These are phyloP conservation scores for Erynnis tages DNA, from an alignment of 2,888 invertebrate species.

Conservation along the genomic window DNA sequence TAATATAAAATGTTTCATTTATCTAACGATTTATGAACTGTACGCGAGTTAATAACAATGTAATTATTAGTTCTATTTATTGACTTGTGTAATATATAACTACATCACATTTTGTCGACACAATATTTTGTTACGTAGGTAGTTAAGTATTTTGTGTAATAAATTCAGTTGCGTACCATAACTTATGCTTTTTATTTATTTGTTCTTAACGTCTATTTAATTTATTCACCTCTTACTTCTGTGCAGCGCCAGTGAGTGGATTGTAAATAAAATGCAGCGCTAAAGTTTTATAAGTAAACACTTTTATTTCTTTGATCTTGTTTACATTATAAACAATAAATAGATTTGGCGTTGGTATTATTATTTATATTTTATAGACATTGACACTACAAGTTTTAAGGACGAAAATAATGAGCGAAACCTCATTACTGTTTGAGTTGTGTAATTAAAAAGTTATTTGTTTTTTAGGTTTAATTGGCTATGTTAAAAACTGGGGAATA, in stretches of 20 bases:
- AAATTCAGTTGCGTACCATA: constrained; percentile 3
- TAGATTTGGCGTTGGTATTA: constrained; percentile 50
- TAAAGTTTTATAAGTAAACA: constrained; percentile 15
- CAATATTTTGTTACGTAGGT: constrained; percentile 30
- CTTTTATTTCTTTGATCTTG: constrained; percentile 10
- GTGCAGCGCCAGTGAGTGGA: no score
- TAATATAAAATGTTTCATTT: no score
- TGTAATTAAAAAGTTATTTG: no score
- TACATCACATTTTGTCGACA: constrained; percentile 34
- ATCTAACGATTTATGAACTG: background rate
- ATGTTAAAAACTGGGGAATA: no score
- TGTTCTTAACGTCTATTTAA: no score
- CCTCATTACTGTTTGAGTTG: background rate
- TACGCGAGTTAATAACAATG: background rate
- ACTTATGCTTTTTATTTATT: constrained; percentile 5
- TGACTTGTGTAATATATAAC: constrained; percentile 19
- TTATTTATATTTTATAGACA: constrained; percentile 32
- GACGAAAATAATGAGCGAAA: constrained; percentile 6
- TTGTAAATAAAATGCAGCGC: background rate
- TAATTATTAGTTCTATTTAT: constrained; percentile 29
- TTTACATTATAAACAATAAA: constrained; percentile 29
- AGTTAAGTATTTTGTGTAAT: constrained; percentile 15
- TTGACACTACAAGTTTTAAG: background rate
- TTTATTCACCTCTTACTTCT: no score
- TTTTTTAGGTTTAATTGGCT: no score